Evolutionary conservation across 2,797 vertebrate genomes (phyloP).

Genomic region (Adelosebastes latens): DNA sequence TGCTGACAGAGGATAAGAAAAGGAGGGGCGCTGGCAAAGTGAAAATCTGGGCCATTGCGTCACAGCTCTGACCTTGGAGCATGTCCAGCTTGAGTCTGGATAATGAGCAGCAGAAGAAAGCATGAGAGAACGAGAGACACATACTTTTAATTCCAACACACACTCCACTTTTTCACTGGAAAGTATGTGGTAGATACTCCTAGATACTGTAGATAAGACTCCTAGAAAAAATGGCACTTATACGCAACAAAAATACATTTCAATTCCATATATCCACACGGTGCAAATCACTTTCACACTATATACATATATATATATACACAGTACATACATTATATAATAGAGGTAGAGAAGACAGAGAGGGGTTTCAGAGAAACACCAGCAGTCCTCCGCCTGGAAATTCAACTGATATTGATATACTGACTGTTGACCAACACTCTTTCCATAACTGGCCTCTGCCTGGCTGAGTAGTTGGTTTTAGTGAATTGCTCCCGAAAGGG

Average conservation of each 20-base stretch:
- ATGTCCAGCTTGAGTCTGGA: constrained; percentile 53
- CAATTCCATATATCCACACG: neutral
- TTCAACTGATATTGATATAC: neutral
- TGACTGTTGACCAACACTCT: neutral
- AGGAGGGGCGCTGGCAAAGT: constrained; percentile 48
- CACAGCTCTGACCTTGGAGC: constrained; percentile 70
- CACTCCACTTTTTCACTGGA: neutral
- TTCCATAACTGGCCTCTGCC: neutral
- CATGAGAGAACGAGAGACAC: constrained; percentile 3
- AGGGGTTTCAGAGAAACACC: neutral
- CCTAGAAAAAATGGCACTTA: neutral
- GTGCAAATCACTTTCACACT: neutral
- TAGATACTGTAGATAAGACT: neutral
- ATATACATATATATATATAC: neutral
- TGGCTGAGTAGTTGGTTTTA: neutral
- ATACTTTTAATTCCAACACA: constrained; percentile 3
- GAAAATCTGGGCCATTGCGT: constrained; percentile 68
- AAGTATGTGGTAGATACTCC: neutral
- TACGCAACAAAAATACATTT: neutral
- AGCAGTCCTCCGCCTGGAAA: neutral
- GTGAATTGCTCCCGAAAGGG: neutral
- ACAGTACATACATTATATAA: neutral
- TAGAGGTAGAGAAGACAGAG: neutral
- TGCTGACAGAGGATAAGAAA: constrained; percentile 69
- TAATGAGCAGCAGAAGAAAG: constrained; percentile 59